phyloP scores from a whole-genome alignment of 2,113 vertebrate species.

The Calypte anna region DNA sequence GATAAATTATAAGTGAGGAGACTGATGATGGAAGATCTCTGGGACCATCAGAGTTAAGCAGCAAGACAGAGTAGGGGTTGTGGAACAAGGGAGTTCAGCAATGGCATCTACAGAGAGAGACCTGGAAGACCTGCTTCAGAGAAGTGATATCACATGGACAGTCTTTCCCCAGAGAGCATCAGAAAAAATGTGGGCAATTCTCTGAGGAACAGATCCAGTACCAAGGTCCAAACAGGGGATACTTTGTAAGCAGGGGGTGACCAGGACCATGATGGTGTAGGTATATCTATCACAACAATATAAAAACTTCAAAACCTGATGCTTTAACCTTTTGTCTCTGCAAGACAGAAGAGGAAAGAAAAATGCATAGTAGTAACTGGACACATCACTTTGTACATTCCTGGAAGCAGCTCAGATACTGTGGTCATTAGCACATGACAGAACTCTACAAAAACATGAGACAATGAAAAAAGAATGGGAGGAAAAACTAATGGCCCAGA shows the following conservation, averaged over 20 bases:
- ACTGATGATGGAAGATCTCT: neutral
- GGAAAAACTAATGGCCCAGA: slow-evolving; percentile 18
- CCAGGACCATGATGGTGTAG: fast-evolving
- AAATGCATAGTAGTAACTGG: neutral
- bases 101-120: fast-evolving
- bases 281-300: neutral
- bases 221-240: neutral
- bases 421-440: neutral
- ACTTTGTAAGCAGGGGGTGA: neutral
- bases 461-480: neutral
- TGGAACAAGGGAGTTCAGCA: neutral
- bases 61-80: neutral
- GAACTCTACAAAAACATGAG: neutral
- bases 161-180: neutral
- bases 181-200: neutral
- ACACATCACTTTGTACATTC: neutral
- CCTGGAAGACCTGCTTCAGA: neutral
- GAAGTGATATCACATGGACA: neutral
- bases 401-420: neutral
- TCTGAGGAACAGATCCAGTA: neutral
- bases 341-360: neutral
- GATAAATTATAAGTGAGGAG: neutral
- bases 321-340: neutral
- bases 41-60: neutral
- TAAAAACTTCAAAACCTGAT: neutral